Percentiles rank a stretch among this genome's conserved stretches.
phyloP scores from a whole-genome alignment of 2,113 vertebrate species.

The Crotophaga sulcirostris region DNA sequence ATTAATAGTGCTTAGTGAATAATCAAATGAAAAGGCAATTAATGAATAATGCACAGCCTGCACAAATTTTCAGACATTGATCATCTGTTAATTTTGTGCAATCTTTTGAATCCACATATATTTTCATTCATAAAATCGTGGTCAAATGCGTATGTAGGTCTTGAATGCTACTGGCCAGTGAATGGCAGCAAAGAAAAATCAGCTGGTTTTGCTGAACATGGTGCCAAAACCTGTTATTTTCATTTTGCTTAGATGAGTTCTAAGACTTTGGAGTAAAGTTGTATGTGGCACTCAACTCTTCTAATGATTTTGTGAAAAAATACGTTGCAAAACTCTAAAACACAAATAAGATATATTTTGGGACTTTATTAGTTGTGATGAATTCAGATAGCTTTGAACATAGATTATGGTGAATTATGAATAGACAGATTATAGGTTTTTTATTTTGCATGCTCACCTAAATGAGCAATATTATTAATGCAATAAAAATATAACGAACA shows the following conservation, averaged over 20 bases:
- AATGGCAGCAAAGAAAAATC: background rate
- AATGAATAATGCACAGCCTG: conserved; percentile 36
- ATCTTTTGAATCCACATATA: background rate
- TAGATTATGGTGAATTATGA: conserved; percentile 49
- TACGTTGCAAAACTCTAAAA: background rate
- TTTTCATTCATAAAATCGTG: background rate
- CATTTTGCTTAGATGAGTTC: background rate
- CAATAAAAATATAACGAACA: conserved; percentile 38
- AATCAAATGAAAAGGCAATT: conserved; percentile 40
- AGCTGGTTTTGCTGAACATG: background rate
- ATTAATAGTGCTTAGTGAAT: conserved; percentile 28
- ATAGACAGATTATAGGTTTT: conserved; percentile 1
- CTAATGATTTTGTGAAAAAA: background rate
- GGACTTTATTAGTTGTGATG: background rate
- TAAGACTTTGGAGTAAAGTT: background rate
- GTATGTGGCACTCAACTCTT: background rate
- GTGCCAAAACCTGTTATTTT: background rate
- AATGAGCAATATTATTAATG: conserved; percentile 58
- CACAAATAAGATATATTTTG: background rate
- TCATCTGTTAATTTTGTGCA: conserved; percentile 3
- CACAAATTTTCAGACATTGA: conserved; percentile 7
- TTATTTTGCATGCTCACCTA: conserved; percentile 33
- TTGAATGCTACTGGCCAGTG: background rate
- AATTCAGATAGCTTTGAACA: conserved; percentile 25
- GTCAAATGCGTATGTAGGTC: background rate